Evolutionary conservation across 2,797 vertebrate genomes (phyloP), one percentile per base, ranked within the genome.

Genomic region (Arrhamphus sclerolepis): DNA sequence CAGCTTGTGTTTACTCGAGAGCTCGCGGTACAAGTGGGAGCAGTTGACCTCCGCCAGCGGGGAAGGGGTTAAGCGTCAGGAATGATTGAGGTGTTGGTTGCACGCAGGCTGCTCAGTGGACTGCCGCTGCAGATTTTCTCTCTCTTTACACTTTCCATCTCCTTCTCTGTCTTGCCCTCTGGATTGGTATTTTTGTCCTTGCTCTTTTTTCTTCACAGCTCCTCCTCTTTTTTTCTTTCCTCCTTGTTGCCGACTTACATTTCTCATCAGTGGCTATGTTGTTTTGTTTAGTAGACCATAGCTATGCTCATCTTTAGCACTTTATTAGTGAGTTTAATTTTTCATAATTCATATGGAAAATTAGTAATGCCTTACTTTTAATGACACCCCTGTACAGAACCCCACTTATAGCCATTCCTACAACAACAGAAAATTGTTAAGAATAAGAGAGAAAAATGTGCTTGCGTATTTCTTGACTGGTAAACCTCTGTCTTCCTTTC

Each of bases 11-110:
- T 80, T 80, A 72, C 75, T 62, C 8, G 5, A 70, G 68, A 42
- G 43, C 52, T 56, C 42, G 5, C 41, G 10, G 19, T 40, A 55
- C 6, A 53, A 73, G 63, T 9, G 51, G 76, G 51, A 74, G 71
- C 67, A 40, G 72, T 82, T 78, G 76, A 79, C 82, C 85, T 74
- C 51, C 38, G 70, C 57, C 26, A 8, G 89, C 60, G 1, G 56
- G 26, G 73, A 78, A 72, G 6, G 79, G 64, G 83, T 87, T 88
- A 88, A 83, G 56, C 69, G 77, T 72, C 84, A 81, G 80, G 66
- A 78, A 80, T 86, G 88, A 89, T 89, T 74, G 85, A 91, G 86
- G 70, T 89, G 83, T 82, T 69, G 85, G 80, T 86, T 62, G 29
- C 82, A 85, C 54, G 68, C 85, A 83, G 70, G 63, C 80, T 59